phyloP scores from a whole-genome alignment of 2,797 vertebrate species.

The Darevskia nairensis region DNA sequence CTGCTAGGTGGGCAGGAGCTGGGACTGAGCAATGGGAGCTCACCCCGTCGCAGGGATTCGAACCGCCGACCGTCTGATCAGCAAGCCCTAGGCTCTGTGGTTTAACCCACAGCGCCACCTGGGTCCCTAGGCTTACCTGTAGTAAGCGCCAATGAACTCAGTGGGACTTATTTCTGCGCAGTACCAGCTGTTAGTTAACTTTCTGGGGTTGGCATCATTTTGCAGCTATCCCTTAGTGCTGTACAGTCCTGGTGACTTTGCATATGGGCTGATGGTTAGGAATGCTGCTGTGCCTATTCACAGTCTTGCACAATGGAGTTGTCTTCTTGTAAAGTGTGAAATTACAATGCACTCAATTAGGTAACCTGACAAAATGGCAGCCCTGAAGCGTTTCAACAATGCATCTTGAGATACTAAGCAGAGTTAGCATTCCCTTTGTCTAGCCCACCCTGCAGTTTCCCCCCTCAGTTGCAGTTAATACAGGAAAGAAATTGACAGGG shows the following conservation, averaged over 20 bases:
- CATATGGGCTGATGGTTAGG: not conserved
- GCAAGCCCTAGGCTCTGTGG: no score
- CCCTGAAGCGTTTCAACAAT: not conserved
- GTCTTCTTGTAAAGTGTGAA: not conserved
- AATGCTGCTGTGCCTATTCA: not conserved
- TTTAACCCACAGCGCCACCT: no score
- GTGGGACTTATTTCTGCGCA: no score
- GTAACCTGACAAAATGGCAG: not conserved
- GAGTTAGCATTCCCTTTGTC: not conserved
- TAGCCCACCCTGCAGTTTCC: no score
- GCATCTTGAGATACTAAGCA: not conserved
- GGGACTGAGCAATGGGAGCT: no score
- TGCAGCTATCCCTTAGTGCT: not conserved
- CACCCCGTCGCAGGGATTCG: no score
- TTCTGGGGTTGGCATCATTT: not conserved
- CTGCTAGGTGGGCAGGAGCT: no score
- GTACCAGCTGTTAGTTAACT: not conserved
- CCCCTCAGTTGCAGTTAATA: no score
- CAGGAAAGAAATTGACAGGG: no score
- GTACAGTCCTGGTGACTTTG: not conserved
- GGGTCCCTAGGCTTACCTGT: no score
- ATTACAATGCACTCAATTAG: not conserved
- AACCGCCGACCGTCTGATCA: no score
- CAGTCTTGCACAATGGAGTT: not conserved
- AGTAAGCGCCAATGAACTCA: no score